Base-by-base conservation (phyloP, 2,113 vertebrate species). In the Macquaria ambigua region DNA sequence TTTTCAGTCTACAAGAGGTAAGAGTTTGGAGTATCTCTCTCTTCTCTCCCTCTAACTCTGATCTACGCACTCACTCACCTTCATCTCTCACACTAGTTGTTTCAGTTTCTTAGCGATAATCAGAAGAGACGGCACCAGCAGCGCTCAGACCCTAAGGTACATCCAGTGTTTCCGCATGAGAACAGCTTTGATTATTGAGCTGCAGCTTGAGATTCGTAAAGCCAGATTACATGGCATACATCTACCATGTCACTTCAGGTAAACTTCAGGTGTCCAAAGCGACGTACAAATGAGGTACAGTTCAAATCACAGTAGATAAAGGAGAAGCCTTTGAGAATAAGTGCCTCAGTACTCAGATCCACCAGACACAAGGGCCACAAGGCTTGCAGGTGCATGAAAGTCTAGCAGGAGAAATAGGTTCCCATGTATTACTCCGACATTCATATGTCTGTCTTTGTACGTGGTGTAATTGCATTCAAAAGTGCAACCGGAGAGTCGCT, bases 51-150 rank as follows among this genome's bases (percentile, higher is more conserved):
- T 82, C 62, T 63, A 34, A 34, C 34, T 72, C 50, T 86, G 64
- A 78, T 74, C 58, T 28, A 28, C 55, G 15, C 56, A 37, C n/a
- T 69, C 34, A 43, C 77, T 34, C 73, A 74, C 68, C 73, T 64
- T 70, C 68, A 61, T 69, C 64, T 63, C 59, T 70, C 56, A 41
- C 81, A 56, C 46, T 9, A 50, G 46, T 43, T 71, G 73, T 89
- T 89, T 91, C 25, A 83, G 28, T 71, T 28, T 50, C 66, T 81
- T 20, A 2, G 12, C 58, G n/a, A 52, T 87, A 80, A 93, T 88
- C 43, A 31, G 72, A 87, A 74, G 43, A 79, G 89, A 87, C 80
- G 11, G 79, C 87, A 89, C 80, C 84, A 34, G 84, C 78, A 16
- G 85, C 8, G 90, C 56, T 37, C 34, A 34, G 34, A 34, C 34